A percentile compares a stretch with the other conserved stretches of the same genome.
These are phyloP conservation scores for Rhea americana DNA, from an alignment of 2,113 vertebrate genomes.

Conservation along the genomic window DNA sequence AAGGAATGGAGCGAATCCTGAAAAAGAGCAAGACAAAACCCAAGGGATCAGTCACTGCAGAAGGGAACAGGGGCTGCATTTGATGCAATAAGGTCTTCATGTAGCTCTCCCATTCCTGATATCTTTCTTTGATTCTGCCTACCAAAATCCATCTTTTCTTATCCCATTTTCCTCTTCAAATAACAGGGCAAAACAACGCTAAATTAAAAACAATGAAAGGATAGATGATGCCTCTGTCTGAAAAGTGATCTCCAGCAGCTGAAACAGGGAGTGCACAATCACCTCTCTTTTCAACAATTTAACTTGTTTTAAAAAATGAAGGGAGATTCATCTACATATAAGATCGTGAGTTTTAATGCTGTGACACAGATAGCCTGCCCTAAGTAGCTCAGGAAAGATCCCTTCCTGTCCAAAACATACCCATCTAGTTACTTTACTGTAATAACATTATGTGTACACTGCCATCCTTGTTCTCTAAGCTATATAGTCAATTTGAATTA, in stretches of 20 bases:
- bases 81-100: neutral
- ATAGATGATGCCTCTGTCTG: neutral
- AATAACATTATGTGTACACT: neutral
- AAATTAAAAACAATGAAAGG: neutral
- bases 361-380: neutral
- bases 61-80: neutral
- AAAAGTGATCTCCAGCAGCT: neutral
- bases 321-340: neutral
- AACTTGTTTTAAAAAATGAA: neutral
- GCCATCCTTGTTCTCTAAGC: neutral
- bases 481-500: neutral
- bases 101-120: neutral
- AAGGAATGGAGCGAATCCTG: constrained; percentile 92
- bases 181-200: neutral
- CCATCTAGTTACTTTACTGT: neutral
- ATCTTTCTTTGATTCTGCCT: neutral
- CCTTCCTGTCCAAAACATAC: neutral
- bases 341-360: neutral
- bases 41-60: neutral
- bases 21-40: constrained; percentile 32
- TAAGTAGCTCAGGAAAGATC: neutral
- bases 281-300: neutral
- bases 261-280: neutral
- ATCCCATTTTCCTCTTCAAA: neutral
- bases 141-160: neutral